Evolutionary conservation across 2,888 invertebrate species (phyloP).

Genomic region (Itoplectis maculator): DNA sequence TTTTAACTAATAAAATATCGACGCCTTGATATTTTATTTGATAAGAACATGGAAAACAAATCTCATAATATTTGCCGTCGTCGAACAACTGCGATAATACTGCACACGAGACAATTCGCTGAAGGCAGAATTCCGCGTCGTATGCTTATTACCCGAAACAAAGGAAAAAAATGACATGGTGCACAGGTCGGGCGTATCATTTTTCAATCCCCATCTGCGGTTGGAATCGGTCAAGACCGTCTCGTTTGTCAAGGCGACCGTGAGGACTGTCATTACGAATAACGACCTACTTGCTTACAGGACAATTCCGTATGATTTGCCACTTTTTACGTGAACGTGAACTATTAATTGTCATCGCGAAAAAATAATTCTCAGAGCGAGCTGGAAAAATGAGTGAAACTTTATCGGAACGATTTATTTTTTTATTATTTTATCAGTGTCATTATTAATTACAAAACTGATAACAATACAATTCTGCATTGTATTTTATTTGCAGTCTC

Average conservation of each 20-base stretch:
- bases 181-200: neutral
- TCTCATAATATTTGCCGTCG: neutral
- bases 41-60: too few relatives aligned
- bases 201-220: conserved; percentile 10
- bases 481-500: neutral
- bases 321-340: neutral
- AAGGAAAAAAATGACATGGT: conserved; percentile 14
- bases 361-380: neutral
- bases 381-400: too few relatives aligned
- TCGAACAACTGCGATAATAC: neutral
- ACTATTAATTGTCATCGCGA: neutral
- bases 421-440: neutral
- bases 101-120: neutral
- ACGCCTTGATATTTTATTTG: too few relatives aligned
- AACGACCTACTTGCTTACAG: conserved; percentile 5
- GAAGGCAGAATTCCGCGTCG: neutral
- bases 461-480: neutral
- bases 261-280: conserved; percentile 9
- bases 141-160: conserved; percentile 11
- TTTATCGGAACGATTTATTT: neutral
- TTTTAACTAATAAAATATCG: too few relatives aligned
- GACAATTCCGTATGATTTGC: neutral
- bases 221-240: conserved; percentile 23
- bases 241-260: conserved; percentile 9
- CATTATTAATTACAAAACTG: neutral